Base-by-base conservation (phyloP, 2,113 vertebrate genomes). In the Takifugu bimaculatus region DNA sequence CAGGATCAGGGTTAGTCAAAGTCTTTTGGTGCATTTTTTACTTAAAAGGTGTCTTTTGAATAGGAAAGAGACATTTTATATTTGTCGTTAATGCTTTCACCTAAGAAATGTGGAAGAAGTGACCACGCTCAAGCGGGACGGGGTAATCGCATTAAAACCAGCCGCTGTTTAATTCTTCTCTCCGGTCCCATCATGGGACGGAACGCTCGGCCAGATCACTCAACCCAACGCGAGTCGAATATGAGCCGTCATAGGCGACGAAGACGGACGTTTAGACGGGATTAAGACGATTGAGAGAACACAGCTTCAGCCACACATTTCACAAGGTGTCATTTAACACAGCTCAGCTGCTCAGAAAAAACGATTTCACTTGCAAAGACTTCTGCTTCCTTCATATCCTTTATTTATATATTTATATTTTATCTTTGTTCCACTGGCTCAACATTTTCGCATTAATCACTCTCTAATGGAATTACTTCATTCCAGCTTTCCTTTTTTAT, bases 261-360 rank as follows among this genome's bases (percentile, higher is more conserved):
- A 42, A 75, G 60, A 73, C 64, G 78, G 75, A 69, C 79, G 57
- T 85, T 82, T 85, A 75, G 72, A 81, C 45, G 49, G 81, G 82
- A 88, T 85, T 89, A 85, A 60, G 63, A 71, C 73, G 73, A 82
- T 71, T 84, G 75, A 63, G 60, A 32, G 70, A 25, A 60, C 75
- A 85, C 79, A 78, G 81, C 78, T 81, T 80, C 57, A 75, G 71
- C 80, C 77, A 69, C 81, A 76, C 70, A 20, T 85, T 83, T 78
- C 63, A 68, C 62, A 32, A 79, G 78, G 81, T 86, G 81, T 80
- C 81, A 82, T 82, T 82, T 82, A 83, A 81, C 66, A 78, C 50
- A 26, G 54, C 61, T 71, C 59, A 43, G 39, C 70, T 27, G 64
- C 69, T 14, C 68, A 75, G 73, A 50, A 57, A 53, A 73, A 86